phyloP scores from a whole-genome alignment of 2,113 vertebrate genomes.

The Lepisosteus osseus region DNA sequence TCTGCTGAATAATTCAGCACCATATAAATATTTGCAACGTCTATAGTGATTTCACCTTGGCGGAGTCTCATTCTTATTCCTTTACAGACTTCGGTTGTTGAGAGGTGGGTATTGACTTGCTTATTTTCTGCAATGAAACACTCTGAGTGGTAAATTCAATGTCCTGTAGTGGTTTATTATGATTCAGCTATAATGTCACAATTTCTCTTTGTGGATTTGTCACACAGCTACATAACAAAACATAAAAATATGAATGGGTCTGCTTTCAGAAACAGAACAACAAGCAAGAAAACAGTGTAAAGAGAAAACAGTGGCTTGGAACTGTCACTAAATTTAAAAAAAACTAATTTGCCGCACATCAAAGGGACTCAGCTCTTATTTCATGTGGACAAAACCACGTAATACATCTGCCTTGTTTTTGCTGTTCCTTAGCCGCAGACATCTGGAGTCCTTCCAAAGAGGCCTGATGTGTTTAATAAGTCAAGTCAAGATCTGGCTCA shows the following conservation, averaged over 20 bases:
- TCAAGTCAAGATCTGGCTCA: conserved; percentile 77
- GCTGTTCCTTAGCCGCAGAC: conserved; percentile 51
- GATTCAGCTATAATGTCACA: too few relatives aligned
- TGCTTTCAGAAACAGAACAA: background rate
- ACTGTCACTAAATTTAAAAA: background rate
- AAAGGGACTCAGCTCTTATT: conserved; percentile 42
- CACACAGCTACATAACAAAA: background rate
- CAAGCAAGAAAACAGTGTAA: too few relatives aligned
- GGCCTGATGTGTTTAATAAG: conserved; percentile 82
- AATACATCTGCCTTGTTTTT: conserved; percentile 47
- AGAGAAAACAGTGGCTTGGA: background rate
- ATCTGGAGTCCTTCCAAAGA: conserved; percentile 74
- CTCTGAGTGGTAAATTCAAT: too few relatives aligned
- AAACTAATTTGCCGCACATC: conserved; percentile 29
- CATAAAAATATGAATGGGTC: background rate
- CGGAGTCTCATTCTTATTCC: too few relatives aligned
- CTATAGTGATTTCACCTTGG: too few relatives aligned
- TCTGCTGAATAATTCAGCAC: too few relatives aligned
- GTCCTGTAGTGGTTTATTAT: too few relatives aligned
- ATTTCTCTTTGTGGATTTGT: background rate
- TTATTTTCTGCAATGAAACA: too few relatives aligned
- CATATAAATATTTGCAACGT: too few relatives aligned
- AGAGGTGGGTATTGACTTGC: too few relatives aligned
- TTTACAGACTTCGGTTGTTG: too few relatives aligned
- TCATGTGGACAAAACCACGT: conserved; percentile 50